Conservation (phyloP, 2,797 vertebrate species). For the Coregonus sp. region DNA sequence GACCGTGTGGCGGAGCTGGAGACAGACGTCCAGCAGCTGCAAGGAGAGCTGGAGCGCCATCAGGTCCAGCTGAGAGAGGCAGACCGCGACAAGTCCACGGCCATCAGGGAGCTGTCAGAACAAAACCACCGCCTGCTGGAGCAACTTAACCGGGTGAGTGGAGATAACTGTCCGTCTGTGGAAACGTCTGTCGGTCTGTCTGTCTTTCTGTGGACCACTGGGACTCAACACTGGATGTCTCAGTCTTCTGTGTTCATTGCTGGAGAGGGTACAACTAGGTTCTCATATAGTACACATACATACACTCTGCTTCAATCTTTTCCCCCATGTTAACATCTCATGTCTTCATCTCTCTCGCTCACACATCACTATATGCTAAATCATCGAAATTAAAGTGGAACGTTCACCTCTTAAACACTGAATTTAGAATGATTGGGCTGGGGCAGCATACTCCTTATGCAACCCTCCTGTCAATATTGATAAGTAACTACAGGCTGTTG, state of each 20-base stretch:
- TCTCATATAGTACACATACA: conserved; percentile 11
- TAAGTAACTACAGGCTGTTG: background rate
- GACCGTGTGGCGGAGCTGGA: conserved; percentile 94
- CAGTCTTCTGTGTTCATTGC: conserved; percentile 19
- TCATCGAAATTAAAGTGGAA: conserved; percentile 50
- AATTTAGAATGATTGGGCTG: conserved; percentile 54
- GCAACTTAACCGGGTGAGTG: conserved; percentile 93
- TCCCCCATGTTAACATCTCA: background rate
- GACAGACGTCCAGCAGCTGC: conserved; percentile 91
- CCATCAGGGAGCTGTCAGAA: conserved; percentile 91
- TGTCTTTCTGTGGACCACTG: conserved; percentile 3
- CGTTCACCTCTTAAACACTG: conserved; percentile 34
- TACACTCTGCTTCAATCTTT: conserved; percentile 2
- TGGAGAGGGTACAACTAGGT: too few species aligned
- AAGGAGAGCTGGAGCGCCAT: conserved; percentile 91
- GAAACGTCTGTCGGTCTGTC: conserved; percentile 20
- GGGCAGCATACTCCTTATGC: conserved; percentile 35
- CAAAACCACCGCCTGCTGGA: conserved; percentile 97
- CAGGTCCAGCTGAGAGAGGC: conserved; percentile 90
- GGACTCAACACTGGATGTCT: conserved; percentile 39
- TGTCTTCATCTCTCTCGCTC: conserved; percentile 4
- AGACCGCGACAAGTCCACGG: conserved; percentile 87
- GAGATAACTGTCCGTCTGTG: background rate
- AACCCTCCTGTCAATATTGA: conserved; percentile 51
- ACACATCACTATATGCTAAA: conserved; percentile 43